phyloP scores from a whole-genome alignment of 2,113 vertebrate species.

The Chaetura pelagica region DNA sequence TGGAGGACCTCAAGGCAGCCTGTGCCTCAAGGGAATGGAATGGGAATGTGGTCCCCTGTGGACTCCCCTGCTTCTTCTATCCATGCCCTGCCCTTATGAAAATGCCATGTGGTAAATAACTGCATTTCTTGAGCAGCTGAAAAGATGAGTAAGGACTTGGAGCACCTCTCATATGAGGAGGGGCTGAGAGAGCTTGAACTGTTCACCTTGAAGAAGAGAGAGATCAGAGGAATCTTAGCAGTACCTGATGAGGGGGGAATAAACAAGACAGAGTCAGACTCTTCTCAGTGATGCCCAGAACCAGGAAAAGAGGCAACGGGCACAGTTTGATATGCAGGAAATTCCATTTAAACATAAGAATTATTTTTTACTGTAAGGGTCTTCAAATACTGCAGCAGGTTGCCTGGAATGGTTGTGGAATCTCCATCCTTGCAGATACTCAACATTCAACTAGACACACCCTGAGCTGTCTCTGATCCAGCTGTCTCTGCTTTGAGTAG shows the following conservation, averaged over 20 bases:
- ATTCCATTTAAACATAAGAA: not conserved
- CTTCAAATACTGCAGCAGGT: not conserved
- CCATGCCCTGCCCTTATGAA: rapidly evolving
- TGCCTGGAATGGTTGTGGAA: not conserved
- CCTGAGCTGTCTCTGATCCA: not conserved
- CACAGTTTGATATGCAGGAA: not conserved
- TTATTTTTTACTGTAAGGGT: not conserved
- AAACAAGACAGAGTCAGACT: not conserved
- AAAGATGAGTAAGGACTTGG: not conserved
- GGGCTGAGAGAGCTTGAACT: not conserved
- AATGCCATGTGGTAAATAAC: not conserved
- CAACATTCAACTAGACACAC: not conserved
- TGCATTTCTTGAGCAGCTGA: not conserved
- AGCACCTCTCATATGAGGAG: not conserved
- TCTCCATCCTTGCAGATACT: not conserved
- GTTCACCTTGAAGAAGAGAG: not conserved
- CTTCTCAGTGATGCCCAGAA: not conserved
- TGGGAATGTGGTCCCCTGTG: not conserved
- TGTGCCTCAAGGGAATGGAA: not conserved
- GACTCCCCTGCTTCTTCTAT: not conserved
- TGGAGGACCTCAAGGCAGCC: not conserved
- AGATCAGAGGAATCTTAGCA: not conserved
- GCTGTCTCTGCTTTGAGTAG: not conserved
- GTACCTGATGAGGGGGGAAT: not conserved
- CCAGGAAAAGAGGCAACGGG: not conserved